These are phyloP conservation scores for Onychomys arenicola DNA, from an alignment of 2,797 vertebrate genomes.

Conservation along the genomic window DNA sequence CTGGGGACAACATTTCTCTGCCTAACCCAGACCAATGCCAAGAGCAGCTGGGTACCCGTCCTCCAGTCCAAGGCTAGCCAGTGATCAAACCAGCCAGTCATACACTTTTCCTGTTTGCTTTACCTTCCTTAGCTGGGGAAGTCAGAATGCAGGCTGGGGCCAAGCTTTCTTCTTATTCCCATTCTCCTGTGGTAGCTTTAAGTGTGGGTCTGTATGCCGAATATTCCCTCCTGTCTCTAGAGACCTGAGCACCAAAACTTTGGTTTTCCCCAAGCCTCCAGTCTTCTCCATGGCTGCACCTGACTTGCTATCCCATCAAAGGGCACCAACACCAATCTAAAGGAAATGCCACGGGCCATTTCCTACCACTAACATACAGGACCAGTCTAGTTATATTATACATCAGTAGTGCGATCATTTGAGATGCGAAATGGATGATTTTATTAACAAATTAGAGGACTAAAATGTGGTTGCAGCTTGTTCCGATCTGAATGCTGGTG, in stretches of 20 bases:
- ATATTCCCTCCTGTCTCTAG: not conserved
- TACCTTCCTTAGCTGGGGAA: not conserved
- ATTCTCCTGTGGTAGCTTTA: not conserved
- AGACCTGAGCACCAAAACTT: not conserved
- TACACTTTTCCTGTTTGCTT: too few species aligned
- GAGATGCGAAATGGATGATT: not conserved
- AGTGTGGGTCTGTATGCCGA: rapidly evolving
- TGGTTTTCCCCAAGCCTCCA: not conserved
- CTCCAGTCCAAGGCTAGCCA: not conserved
- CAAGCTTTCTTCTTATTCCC: too few species aligned
- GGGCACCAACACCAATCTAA: not conserved
- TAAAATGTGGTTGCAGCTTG: not conserved
- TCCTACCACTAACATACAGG: not conserved
- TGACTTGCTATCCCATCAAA: not conserved
- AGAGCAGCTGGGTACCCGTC: not conserved
- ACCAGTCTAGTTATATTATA: not conserved
- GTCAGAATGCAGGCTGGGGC: not conserved
- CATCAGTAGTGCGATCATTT: not conserved
- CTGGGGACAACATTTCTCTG: not conserved
- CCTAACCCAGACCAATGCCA: not conserved
- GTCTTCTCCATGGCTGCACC: not conserved
- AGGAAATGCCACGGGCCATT: not conserved
- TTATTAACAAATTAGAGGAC: slow-evolving; percentile 60
- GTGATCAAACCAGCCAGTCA: not conserved
- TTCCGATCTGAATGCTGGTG: not conserved